Conservation (phyloP, 2,113 vertebrate species). For the Castor canadensis region DNA sequence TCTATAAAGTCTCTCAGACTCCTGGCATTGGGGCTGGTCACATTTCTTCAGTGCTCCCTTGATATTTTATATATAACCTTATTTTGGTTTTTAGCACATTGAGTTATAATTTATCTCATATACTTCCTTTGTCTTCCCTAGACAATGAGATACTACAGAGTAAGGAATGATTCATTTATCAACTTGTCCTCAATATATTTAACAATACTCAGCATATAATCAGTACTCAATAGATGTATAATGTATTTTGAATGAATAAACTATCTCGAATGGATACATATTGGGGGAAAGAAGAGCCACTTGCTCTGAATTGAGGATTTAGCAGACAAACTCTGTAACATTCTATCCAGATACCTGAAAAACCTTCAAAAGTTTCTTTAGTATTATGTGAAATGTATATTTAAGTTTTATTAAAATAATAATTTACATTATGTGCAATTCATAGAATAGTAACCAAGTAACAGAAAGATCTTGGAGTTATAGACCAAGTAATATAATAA, state of each 20-base stretch:
- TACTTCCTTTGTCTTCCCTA: not conserved
- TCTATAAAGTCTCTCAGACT: not conserved
- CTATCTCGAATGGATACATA: not conserved
- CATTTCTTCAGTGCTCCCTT: not conserved
- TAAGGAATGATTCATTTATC: not conserved
- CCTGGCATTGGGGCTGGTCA: too few species aligned
- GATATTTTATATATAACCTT: not conserved
- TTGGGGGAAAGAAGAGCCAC: not conserved
- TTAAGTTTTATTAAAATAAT: slow-evolving; percentile 50
- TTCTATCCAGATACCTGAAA: slow-evolving; percentile 22
- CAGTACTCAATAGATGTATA: slow-evolving; percentile 4
- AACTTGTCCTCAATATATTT: not conserved
- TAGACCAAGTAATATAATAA: not conserved
- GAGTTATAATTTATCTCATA: not conserved
- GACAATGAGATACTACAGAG: not conserved
- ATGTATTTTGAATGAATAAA: slow-evolving; percentile 35
- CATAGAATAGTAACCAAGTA: slow-evolving; percentile 23
- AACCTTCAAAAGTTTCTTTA: not conserved
- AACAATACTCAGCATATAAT: not conserved
- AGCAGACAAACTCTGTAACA: not conserved
- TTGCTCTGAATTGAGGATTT: not conserved
- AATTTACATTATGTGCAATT: slow-evolving; percentile 32
- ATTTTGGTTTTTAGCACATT: not conserved
- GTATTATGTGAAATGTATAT: not conserved
- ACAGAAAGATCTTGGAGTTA: not conserved